Conservation (phyloP, 2,888 invertebrate genomes). For the Euclidia mi region DNA sequence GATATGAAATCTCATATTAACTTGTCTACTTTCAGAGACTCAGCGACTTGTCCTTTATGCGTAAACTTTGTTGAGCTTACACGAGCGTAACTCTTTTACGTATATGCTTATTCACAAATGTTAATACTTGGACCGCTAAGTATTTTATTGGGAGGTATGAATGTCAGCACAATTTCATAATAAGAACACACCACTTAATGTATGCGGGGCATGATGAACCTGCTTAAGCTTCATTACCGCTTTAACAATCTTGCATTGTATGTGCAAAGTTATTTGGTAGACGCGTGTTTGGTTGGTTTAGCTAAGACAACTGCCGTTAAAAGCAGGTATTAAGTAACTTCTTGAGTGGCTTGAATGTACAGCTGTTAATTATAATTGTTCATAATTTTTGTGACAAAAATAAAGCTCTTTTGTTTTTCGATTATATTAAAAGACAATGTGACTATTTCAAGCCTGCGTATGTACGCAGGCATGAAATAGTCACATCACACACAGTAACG, state of each 20-base stretch:
- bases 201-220: not conserved
- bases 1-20: conserved; percentile 80
- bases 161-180: conserved; percentile 11
- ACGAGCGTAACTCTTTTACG: conserved; percentile 34
- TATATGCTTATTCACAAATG: conserved; percentile 32
- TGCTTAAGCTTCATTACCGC: not conserved
- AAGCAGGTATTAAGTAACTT: too few relatives aligned
- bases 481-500: too few relatives aligned
- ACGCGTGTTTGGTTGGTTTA: too few relatives aligned
- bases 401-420: not conserved
- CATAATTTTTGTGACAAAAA: not conserved
- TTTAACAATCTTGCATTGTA: not conserved
- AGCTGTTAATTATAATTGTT: too few relatives aligned
- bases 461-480: too few relatives aligned
- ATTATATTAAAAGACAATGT: conserved; percentile 42
- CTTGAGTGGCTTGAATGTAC: too few relatives aligned
- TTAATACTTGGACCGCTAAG: conserved; percentile 35
- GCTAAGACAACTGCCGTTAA: too few relatives aligned
- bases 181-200: not conserved
- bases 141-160: conserved; percentile 23
- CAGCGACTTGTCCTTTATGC: conserved; percentile 69
- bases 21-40: conserved; percentile 76
- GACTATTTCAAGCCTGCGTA: conserved; percentile 40
- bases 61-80: conserved; percentile 60
- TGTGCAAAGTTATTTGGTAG: not conserved